Evolutionary conservation across 2,113 vertebrate genomes (phyloP), one percentile per base, ranked within the genome.

Genomic region (Sardina pilchardus): DNA sequence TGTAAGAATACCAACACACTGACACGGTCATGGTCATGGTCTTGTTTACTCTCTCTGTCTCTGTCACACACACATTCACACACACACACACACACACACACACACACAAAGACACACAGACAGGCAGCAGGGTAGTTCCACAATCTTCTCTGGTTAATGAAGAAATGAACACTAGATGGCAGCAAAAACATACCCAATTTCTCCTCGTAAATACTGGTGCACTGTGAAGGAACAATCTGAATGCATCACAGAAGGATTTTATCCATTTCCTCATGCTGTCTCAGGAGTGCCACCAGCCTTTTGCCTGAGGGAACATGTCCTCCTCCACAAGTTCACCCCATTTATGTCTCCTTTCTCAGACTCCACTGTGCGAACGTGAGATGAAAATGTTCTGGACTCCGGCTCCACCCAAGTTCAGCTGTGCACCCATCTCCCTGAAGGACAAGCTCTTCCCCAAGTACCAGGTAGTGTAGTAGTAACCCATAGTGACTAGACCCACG

Each of bases 331-430:
- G 30, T 14, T 78, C 34, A 78, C 12, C 71, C 36, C 34, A 81
- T 83, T 59, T 34, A 53, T n/a, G 39, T 34, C 85, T 84, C 50
- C 43, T 83, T 34, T 78, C 50, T 83, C 91, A 96, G 95, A 88
- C 91, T 12, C 88, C 84, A 80, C 47, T 95, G 85, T 94, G 94
- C 85, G 89, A 93, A 83, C 91, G 86, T 85, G 85, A 86, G 87
- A 89, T 94, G 12, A 95, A 94, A 91, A 91, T 93, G 91, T 95
- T 96, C 90, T 96, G 94, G 93, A 92, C 89, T 85, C 92, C 91
- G 85, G 88, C 92, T 83, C 90, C 94, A 85, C 93, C 95, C 10
- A 96, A 96, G 91, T 95, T 96, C 63, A 93, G 93, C 75, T 93
- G 92, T 87, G 91, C 93, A 10, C 90, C 94, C 39, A 94, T 90